These are phyloP conservation scores for Drosophila simulans DNA, from an alignment of 1,140 invertebrate species.

Conservation along the genomic window DNA sequence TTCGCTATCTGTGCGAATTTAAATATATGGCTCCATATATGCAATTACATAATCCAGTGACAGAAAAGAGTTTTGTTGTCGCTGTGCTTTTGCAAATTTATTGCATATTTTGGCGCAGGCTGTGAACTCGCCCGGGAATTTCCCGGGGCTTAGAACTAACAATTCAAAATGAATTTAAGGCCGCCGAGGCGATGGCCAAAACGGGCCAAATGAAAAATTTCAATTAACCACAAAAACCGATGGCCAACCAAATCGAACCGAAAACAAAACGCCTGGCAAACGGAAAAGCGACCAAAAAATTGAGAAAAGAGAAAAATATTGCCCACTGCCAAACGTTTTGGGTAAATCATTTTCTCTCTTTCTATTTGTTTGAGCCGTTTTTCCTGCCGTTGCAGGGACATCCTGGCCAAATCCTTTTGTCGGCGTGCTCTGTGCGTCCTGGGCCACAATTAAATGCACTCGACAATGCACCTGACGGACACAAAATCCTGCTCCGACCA, in stretches of 20 bases:
- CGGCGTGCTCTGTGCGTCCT: conserved; percentile 22
- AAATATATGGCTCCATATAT: conserved; percentile 24
- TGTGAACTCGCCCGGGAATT: conserved; percentile 39
- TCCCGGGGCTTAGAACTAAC: conserved; percentile 46
- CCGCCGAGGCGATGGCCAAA: conserved; percentile 26
- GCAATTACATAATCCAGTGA: conserved; percentile 59
- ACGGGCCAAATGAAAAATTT: conserved; percentile 52
- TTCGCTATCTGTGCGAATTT: conserved; percentile 23
- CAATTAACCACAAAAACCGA: conserved; percentile 64
- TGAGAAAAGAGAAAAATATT: conserved; percentile 33
- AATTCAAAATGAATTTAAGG: conserved; percentile 57
- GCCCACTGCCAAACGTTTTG: conserved; percentile 41
- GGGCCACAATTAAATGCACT: conserved; percentile 76
- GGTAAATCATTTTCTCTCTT: conserved; percentile 50
- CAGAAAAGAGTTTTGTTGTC: conserved; percentile 39
- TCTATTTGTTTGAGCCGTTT: conserved; percentile 66
- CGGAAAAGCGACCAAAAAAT: conserved; percentile 19
- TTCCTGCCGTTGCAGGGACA: conserved; percentile 32
- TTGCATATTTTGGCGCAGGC: conserved; percentile 51
- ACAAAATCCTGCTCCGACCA: not conserved
- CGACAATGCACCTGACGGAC: conserved; percentile 55
- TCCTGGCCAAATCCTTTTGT: conserved; percentile 65
- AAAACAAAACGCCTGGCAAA: conserved; percentile 25
- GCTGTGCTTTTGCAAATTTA: conserved; percentile 41
- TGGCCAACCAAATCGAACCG: conserved; percentile 37